Evolutionary conservation across 2,113 vertebrate species (phyloP).

Genomic region (Galeopterus variegatus): DNA sequence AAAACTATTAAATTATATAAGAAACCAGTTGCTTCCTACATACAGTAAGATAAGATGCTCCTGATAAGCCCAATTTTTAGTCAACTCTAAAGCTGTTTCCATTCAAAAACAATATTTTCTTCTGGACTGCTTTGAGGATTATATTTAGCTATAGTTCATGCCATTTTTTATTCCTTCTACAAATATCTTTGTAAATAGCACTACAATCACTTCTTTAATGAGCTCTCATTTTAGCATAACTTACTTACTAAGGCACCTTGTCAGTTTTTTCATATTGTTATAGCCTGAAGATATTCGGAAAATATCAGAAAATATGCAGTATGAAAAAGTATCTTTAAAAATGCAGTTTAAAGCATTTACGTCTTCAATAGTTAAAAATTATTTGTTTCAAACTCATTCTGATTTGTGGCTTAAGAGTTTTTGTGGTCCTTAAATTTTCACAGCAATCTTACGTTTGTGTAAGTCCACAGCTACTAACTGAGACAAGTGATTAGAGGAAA

Average conservation of each 20-base stretch:
- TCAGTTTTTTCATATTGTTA: not conserved
- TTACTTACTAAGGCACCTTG: not conserved
- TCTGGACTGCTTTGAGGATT: not conserved
- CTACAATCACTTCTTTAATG: not conserved
- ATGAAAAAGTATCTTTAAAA: constrained; percentile 24
- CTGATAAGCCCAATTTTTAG: not conserved
- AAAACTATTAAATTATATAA: not conserved
- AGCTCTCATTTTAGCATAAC: not conserved
- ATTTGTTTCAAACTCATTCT: constrained; percentile 13
- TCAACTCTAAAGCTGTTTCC: not conserved
- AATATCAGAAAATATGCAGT: not conserved
- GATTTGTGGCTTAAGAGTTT: not conserved
- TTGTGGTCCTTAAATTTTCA: not conserved
- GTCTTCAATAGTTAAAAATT: not conserved
- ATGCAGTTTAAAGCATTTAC: not conserved
- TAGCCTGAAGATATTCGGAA: not conserved
- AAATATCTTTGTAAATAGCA: not conserved
- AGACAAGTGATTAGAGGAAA: constrained; percentile 22
- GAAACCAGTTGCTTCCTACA: not conserved
- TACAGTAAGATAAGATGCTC: not conserved
- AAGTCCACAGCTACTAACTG: not conserved
- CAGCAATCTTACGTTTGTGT: not conserved
- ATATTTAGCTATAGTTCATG: not conserved
- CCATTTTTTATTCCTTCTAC: not conserved
- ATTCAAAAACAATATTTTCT: not conserved